Percentiles rank a stretch among this genome's conserved stretches.
Conservation (phyloP, 1,140 invertebrate species). For the Hypsibius dujardini region DNA sequence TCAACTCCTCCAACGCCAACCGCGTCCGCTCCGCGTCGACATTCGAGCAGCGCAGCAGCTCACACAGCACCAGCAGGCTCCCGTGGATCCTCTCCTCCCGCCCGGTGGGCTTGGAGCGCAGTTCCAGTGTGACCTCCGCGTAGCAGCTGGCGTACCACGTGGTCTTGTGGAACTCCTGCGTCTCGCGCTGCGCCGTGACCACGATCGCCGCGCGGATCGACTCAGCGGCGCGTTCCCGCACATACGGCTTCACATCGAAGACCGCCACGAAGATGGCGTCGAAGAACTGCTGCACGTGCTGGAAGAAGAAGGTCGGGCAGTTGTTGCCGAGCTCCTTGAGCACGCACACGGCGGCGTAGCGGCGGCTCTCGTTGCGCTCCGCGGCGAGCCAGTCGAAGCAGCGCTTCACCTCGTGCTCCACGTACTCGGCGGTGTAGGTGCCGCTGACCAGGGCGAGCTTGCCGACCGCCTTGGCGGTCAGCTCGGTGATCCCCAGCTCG, state of each 20-base stretch:
- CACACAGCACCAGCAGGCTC: slow-evolving; percentile 77
- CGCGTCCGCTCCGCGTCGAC: slow-evolving; percentile 50
- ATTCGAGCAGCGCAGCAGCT: slow-evolving; percentile 77
- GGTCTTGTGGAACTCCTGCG: slow-evolving; percentile 69
- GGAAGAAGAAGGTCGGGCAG: slow-evolving; percentile 94
- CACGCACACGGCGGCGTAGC: slow-evolving; percentile 67
- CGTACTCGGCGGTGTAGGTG: slow-evolving; percentile 78
- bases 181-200: slow-evolving; percentile 82
- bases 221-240: slow-evolving; percentile 76
- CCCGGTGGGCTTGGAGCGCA: slow-evolving; percentile 45
- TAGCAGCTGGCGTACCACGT: slow-evolving; percentile 75
- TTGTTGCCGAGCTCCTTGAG: slow-evolving; percentile 79
- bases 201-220: slow-evolving; percentile 76
- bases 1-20: background rate
- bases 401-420: slow-evolving; percentile 84
- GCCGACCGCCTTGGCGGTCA: slow-evolving; percentile 82
- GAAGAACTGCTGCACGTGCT: slow-evolving; percentile 88
- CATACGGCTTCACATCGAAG: slow-evolving; percentile 41
- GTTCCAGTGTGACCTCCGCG: slow-evolving; percentile 60
- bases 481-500: slow-evolving; percentile 79
- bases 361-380: slow-evolving; percentile 67
- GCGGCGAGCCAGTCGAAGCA: slow-evolving; percentile 79
- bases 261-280: slow-evolving; percentile 78
- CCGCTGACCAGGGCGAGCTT: slow-evolving; percentile 73
- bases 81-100: slow-evolving; percentile 81